Conservation (phyloP, 1,140 invertebrate genomes). For the Drosophila saltans region DNA sequence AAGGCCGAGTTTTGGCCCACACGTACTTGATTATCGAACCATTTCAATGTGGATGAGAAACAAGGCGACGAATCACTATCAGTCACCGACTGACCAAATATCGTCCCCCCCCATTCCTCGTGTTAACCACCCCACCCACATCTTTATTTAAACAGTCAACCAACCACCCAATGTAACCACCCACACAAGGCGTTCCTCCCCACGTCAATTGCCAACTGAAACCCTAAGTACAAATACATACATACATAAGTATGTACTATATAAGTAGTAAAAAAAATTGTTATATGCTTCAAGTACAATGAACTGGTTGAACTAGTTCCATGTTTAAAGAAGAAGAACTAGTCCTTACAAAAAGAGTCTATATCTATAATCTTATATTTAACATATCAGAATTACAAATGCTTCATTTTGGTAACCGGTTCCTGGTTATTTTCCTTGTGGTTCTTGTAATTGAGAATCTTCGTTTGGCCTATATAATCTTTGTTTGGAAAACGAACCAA, state of each 20-base stretch:
- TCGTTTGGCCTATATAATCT: too few relatives aligned
- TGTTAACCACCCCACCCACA: background rate
- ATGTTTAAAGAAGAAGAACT: too few relatives aligned
- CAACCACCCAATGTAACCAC: conserved; percentile 23
- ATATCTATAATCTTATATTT: too few relatives aligned
- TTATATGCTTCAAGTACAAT: background rate
- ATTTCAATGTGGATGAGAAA: conserved; percentile 9
- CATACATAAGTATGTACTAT: conserved; percentile 3
- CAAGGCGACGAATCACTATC: conserved; percentile 48
- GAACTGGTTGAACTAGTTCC: conserved; percentile 3
- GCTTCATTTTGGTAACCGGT: too few relatives aligned
- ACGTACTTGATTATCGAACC: conserved; percentile 15
- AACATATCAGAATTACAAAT: too few relatives aligned
- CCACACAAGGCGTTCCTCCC: background rate
- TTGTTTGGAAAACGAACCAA: too few relatives aligned
- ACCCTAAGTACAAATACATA: background rate
- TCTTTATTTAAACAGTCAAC: conserved; percentile 8
- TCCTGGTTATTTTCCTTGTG: too few relatives aligned
- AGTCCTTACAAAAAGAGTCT: too few relatives aligned
- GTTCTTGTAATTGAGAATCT: too few relatives aligned
- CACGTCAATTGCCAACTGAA: conserved; percentile 6
- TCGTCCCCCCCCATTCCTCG: background rate
- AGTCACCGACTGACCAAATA: conserved; percentile 60
- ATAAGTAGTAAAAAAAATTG: background rate
- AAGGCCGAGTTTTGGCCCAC: conserved; percentile 9